Conservation (phyloP, 1,140 invertebrate genomes). For the Probaryconus sp. region DNA sequence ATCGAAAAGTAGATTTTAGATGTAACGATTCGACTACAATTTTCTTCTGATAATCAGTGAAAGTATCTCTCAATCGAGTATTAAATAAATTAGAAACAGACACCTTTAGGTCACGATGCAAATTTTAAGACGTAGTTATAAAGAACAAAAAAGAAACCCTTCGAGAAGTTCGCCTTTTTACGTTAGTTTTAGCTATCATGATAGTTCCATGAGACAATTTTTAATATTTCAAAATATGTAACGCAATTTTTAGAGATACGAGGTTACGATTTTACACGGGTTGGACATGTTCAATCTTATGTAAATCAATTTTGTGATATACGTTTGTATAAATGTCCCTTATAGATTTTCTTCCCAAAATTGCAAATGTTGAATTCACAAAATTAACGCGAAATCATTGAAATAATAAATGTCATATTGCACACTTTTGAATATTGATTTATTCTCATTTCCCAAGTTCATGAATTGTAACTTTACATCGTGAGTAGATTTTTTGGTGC, state of each 20-base stretch:
- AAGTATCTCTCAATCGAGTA: slow-evolving; percentile 63
- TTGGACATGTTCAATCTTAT: neutral
- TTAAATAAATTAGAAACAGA: slow-evolving; percentile 44
- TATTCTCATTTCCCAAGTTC: slow-evolving; percentile 14
- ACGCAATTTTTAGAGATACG: slow-evolving; percentile 16
- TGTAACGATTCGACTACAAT: slow-evolving; percentile 55
- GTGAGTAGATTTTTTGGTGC: slow-evolving; percentile 12
- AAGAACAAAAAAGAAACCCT: too few species aligned
- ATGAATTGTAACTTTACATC: slow-evolving; percentile 12
- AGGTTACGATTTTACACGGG: slow-evolving; percentile 5
- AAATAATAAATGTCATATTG: too few species aligned
- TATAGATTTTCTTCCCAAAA: neutral
- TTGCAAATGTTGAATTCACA: neutral
- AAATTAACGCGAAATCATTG: too few species aligned
- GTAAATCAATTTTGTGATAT: slow-evolving; percentile 10
- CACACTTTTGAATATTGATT: slow-evolving; percentile 2
- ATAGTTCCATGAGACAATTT: slow-evolving; percentile 30
- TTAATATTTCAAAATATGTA: slow-evolving; percentile 32
- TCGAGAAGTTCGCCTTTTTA: slow-evolving; percentile 57
- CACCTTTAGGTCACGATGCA: slow-evolving; percentile 48
- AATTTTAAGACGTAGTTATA: slow-evolving; percentile 53
- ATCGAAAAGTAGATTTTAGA: slow-evolving; percentile 58
- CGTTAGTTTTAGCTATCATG: slow-evolving; percentile 52
- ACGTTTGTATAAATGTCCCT: slow-evolving; percentile 1
- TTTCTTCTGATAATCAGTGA: slow-evolving; percentile 62